Base-by-base conservation (phyloP, 2,888 invertebrate species). In the Cremastinae sp. region DNA sequence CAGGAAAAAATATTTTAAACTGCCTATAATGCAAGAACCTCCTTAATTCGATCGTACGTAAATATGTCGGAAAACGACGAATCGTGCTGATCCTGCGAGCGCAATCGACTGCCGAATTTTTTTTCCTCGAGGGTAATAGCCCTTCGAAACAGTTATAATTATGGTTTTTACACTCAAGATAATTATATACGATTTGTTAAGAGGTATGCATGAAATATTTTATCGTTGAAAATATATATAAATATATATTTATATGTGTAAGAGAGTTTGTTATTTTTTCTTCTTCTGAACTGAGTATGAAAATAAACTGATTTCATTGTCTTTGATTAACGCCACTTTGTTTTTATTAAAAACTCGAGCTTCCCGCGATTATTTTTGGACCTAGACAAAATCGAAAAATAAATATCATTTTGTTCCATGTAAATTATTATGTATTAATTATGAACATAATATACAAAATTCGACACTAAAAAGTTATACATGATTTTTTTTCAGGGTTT, bases 381-480 rank as follows among this genome's bases (percentile, higher is more conserved):
- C 14, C 43, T 10, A 4, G 49, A 51, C 10, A 12, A 20, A 56
- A 45, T 9, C n/a, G 28, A n/a, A 59, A 69, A 47, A n/a, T n/a
- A 64, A 38, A 12, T 28, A 38, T 12, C 14, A 28, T 14, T 16
- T 28, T 28, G 28, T 28, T 28, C 28, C 28, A 28, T 5, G 28
- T 28, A 5, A 28, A 28, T 28, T 28, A 5, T 83, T 84, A 54
- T 41, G 69, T 82, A 84, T 84, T 85, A 82, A 84, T 82, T 82
- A 82, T 85, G 80, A 86, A 87, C 84, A 84, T 83, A 87, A 85
- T 84, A 82, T 86, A 87, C 86, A 87, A 83, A 85, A 84, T 80
- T 80, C 80, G 79, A 83, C 80, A 78, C 81, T 83, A 81, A 81
- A 82, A 84, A 80, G 80, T 81, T 84, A 68, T 45, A 76, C 53